A percentile compares a stretch with the other conserved stretches of the same genome.
These are phyloP conservation scores for Entomobrya multifasciata DNA, from an alignment of 2,888 invertebrate genomes.

Conservation along the genomic window DNA sequence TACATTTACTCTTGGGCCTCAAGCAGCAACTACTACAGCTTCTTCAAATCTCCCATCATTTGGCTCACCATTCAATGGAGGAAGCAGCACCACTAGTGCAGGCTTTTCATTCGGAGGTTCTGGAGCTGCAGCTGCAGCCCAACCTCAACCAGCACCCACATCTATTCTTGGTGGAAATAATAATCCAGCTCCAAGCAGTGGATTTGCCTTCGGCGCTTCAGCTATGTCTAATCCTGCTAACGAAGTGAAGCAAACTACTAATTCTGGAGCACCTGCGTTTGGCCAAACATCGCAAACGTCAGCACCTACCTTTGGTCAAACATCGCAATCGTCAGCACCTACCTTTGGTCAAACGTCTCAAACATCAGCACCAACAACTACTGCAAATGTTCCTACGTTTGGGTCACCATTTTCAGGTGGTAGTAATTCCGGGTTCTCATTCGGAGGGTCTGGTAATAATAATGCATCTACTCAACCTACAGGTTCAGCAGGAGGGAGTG, in stretches of 20 bases:
- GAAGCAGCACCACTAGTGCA: not conserved
- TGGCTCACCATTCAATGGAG: not conserved
- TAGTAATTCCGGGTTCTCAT: not conserved
- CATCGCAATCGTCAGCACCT: too few relatives aligned
- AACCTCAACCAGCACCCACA: not conserved
- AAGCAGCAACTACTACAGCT: not conserved
- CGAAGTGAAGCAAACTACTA: too few relatives aligned
- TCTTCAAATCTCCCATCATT: not conserved
- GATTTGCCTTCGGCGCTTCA: too few relatives aligned
- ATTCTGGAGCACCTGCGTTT: not conserved
- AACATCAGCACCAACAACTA: not conserved
- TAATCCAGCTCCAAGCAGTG: too few relatives aligned
- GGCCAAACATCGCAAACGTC: not conserved
- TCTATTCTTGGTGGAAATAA: too few relatives aligned
- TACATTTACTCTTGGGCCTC: too few relatives aligned
- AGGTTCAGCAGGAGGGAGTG: too few relatives aligned
- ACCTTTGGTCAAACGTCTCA: not conserved
- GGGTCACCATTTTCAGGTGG: too few relatives aligned
- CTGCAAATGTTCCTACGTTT: too few relatives aligned
- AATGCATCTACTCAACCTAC: too few relatives aligned
- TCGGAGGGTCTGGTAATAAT: too few relatives aligned
- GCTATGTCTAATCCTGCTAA: too few relatives aligned
- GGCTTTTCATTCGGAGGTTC: slow-evolving; percentile 20
- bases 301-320: not conserved
- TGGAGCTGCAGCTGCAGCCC: not conserved